Percentiles rank a stretch among this genome's conserved stretches.
These are phyloP conservation scores for Cariama cristata DNA, from an alignment of 2,113 vertebrate genomes.

Conservation along the genomic window DNA sequence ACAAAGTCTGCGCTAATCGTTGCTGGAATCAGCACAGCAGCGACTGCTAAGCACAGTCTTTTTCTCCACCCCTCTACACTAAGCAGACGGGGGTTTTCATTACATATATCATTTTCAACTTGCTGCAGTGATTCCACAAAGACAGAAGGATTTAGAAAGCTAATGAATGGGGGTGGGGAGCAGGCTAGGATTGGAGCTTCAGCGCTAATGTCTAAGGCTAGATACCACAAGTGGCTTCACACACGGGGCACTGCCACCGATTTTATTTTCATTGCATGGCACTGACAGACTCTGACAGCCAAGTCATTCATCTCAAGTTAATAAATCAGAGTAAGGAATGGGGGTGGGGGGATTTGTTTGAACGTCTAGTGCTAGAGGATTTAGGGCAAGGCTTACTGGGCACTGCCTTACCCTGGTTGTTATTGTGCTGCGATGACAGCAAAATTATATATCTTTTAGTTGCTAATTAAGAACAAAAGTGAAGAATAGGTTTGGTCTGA, in stretches of 20 bases:
- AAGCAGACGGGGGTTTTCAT: slow-evolving; percentile 58
- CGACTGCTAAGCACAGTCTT: background rate
- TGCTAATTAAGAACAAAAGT: slow-evolving; percentile 60
- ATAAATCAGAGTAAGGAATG: slow-evolving; percentile 54
- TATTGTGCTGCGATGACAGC: slow-evolving; percentile 27
- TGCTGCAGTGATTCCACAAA: slow-evolving; percentile 62
- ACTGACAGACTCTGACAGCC: slow-evolving; percentile 64
- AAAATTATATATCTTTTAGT: slow-evolving; percentile 59
- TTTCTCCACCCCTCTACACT: slow-evolving; percentile 36
- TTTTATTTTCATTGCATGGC: slow-evolving; percentile 52
- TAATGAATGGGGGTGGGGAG: slow-evolving; percentile 67
- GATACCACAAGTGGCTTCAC: background rate
- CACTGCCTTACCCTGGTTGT: background rate
- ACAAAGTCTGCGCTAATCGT: slow-evolving; percentile 4
- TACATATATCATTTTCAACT: slow-evolving; percentile 61
- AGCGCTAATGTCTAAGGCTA: slow-evolving; percentile 5
- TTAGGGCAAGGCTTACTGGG: slow-evolving; percentile 16
- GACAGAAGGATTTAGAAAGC: slow-evolving; percentile 69
- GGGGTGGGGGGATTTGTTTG: background rate
- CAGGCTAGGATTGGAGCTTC: background rate
- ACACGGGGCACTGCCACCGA: background rate
- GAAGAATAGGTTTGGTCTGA: slow-evolving; percentile 37
- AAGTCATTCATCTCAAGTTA: slow-evolving; percentile 67
- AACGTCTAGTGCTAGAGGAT: slow-evolving; percentile 33
- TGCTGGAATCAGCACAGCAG: background rate